Evolutionary conservation across 2,113 vertebrate genomes (phyloP).

Genomic region (Amphilophus citrinellus): DNA sequence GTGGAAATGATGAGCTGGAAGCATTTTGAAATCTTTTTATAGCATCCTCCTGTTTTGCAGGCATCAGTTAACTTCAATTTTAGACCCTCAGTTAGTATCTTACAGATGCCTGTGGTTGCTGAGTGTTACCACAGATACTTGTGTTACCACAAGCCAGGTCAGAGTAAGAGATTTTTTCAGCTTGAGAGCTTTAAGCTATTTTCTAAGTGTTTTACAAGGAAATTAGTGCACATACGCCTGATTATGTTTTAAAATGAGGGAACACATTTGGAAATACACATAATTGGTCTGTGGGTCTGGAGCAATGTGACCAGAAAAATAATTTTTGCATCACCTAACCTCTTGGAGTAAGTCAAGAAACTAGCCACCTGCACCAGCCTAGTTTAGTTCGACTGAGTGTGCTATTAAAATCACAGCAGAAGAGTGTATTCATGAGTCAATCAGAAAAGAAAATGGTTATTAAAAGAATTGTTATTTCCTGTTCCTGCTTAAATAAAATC

Average conservation of each 20-base stretch:
- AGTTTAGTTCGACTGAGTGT: background rate
- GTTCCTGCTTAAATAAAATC: background rate
- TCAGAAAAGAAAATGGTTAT: background rate
- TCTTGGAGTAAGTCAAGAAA: background rate
- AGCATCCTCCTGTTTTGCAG: background rate
- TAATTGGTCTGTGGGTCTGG: background rate
- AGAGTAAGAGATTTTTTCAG: too few relatives aligned
- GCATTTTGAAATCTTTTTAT: background rate
- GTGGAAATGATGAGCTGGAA: background rate
- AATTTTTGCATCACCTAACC: background rate
- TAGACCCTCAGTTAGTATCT: background rate
- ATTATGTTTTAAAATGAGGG: background rate
- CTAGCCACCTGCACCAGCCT: background rate
- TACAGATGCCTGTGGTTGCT: fast-evolving
- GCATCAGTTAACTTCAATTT: background rate
- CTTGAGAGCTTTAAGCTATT: background rate
- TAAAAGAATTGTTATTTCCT: background rate
- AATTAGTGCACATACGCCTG: background rate
- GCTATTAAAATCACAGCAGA: background rate
- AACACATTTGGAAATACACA: background rate
- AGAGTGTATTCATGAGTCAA: background rate
- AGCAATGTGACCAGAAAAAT: background rate
- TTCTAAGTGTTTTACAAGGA: background rate
- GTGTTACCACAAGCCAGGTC: background rate
- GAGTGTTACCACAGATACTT: background rate